Percentiles rank a stretch among this genome's conserved stretches.
These are phyloP conservation scores for Sebastes trivittatus DNA, from an alignment of 2,797 vertebrate species.

Conservation along the genomic window DNA sequence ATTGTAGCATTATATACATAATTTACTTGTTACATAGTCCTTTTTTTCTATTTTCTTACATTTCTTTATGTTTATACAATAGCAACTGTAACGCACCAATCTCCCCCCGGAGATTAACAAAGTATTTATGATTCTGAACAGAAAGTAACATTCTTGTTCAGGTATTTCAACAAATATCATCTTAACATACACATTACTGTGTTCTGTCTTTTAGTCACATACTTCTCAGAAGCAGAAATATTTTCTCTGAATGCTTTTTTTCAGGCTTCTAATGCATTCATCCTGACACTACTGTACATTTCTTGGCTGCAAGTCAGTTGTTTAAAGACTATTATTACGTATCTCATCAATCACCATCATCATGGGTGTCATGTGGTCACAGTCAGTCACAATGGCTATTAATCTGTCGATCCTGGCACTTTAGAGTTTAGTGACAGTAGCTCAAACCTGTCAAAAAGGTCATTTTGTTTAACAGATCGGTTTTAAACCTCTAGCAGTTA, in stretches of 20 bases:
- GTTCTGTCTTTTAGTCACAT: background rate
- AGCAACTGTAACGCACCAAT: too few species aligned
- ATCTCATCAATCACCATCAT: background rate
- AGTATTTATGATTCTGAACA: too few species aligned
- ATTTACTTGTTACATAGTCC: too few species aligned
- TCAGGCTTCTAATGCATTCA: background rate
- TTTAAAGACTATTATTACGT: background rate
- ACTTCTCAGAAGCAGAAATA: background rate
- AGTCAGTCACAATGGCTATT: background rate
- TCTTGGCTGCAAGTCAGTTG: background rate
- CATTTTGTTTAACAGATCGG: background rate
- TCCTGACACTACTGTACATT: background rate
- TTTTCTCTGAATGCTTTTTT: background rate
- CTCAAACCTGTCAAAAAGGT: background rate
- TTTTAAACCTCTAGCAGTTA: background rate
- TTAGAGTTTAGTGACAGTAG: background rate
- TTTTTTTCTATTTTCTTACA: too few species aligned
- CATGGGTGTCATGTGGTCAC: background rate
- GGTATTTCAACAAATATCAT: background rate
- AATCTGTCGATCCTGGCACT: background rate
- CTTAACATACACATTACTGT: background rate
- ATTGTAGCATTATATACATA: too few species aligned
- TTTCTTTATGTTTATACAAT: too few species aligned
- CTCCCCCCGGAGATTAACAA: too few species aligned
- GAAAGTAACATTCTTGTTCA: background rate